These are phyloP conservation scores for Eristalis intricaria DNA, from an alignment of 2,888 invertebrate species.

Conservation along the genomic window DNA sequence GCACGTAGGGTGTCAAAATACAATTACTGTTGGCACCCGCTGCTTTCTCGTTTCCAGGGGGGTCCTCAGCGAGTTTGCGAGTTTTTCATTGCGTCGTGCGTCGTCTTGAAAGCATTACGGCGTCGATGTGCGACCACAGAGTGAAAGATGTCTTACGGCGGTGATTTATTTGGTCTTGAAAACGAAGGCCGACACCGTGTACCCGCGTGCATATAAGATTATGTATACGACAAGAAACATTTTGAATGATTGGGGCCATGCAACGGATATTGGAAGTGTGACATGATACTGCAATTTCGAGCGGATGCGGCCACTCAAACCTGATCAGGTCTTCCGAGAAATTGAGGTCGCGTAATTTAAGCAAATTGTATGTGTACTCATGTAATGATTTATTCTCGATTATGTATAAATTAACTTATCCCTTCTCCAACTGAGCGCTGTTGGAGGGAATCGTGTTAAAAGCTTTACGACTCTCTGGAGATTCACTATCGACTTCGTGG, in stretches of 20 bases:
- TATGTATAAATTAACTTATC: background rate
- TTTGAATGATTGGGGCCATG: background rate
- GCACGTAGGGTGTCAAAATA: slow-evolving; percentile 68
- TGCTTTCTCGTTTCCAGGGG: slow-evolving; percentile 39
- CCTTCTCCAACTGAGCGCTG: background rate
- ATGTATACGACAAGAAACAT: background rate
- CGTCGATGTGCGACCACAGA: background rate
- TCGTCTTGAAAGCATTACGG: background rate
- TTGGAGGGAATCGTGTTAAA: too few relatives aligned
- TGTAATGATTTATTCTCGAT: background rate
- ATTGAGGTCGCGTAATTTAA: background rate
- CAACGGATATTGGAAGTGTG: background rate
- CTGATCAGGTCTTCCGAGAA: background rate
- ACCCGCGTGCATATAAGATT: background rate
- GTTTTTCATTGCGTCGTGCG: background rate
- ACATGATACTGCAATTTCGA: background rate
- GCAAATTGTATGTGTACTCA: background rate
- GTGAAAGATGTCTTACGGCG: background rate
- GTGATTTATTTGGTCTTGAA: background rate
- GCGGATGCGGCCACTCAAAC: background rate
- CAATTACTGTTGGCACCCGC: slow-evolving; percentile 57
- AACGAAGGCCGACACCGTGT: background rate
- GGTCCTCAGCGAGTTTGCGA: background rate
- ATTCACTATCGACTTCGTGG: too few relatives aligned
- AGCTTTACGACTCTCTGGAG: too few relatives aligned